These are phyloP conservation scores for Henricia sp. DNA, from an alignment of 53 echinoderm and acorn worm species.

Conservation along the genomic window DNA sequence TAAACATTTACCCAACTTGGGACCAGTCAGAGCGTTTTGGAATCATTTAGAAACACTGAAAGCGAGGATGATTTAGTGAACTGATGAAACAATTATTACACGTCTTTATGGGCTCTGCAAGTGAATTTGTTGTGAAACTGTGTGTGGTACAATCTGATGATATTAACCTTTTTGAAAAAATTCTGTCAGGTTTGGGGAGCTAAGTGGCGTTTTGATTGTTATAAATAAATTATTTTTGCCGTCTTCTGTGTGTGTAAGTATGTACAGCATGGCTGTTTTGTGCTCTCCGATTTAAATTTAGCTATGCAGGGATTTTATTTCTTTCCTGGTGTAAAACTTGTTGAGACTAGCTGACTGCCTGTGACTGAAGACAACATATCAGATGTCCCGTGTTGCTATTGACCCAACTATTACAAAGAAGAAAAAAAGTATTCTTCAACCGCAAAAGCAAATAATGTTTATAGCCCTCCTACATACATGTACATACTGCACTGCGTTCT, in stretches of 20 bases:
- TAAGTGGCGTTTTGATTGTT: too few relatives aligned
- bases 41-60: slow-evolving; percentile 1
- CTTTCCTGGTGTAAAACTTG: too few relatives aligned
- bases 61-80: slow-evolving; percentile 34
- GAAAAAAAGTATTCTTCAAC: slow-evolving; percentile 47
- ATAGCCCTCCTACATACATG: slow-evolving; percentile 15
- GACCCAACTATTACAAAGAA: slow-evolving; percentile 31
- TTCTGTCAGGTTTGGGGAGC: neutral
- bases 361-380: slow-evolving; percentile 17
- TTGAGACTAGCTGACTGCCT: slow-evolving; percentile 10
- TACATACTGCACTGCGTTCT: slow-evolving; percentile 22
- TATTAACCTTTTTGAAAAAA: neutral
- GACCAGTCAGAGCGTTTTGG: neutral
- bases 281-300: too few relatives aligned
- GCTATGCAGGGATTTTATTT: too few relatives aligned
- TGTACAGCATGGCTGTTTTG: too few relatives aligned
- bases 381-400: slow-evolving; percentile 9
- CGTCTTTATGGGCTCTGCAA: neutral
- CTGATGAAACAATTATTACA: neutral
- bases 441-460: slow-evolving; percentile 59
- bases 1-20: slow-evolving; percentile 34
- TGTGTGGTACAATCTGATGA: neutral
- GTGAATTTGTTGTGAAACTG: neutral
- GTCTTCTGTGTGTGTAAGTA: too few relatives aligned
- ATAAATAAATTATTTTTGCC: too few relatives aligned